Evolutionary conservation across 2,797 vertebrate species (phyloP), one percentile per base, ranked within the genome.

Genomic region (Mus caroli): DNA sequence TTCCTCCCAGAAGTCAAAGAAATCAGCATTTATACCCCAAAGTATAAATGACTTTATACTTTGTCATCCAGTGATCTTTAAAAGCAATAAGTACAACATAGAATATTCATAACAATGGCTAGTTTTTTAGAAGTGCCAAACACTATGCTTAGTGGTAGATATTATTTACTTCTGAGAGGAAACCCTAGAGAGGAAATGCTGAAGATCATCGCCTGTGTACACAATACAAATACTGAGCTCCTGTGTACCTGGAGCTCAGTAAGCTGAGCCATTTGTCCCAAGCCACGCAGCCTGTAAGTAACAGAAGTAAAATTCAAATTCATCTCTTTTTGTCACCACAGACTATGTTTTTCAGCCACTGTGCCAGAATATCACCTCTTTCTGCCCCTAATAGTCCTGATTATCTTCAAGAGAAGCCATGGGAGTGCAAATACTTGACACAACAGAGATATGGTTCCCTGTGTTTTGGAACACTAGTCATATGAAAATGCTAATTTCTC

Each of bases 401-500:
- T 92, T 83, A 95, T 94, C 62, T 92, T 96, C 85, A 90, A 79
- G 34, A 40, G 50, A 90, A 92, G 69, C 88, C 88, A 90, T 91
- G 71, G 28, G 91, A 73, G 54, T 46, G 19, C 64, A 95, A 95
- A 80, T 90, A 92, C 88, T 94, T 93, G 26, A 93, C 88, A 0
- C 54, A 94, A 75, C 20, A 93, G 60, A 91, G 64, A 67, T 40
- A 60, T 85, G 76, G 79, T 52, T 94, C 80, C 95, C 87, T 96
- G n/a, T 90, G 43, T 95, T 92, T 94, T 26, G 0, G 40, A 80
- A 11, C 79, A 77, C 26, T 50, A 71, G 17, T 92, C 80, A 84
- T 80, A 85, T 92, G 46, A 92, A 94, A 96, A 88, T 88, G 40
- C 11, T 80, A 94, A 95, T 94, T 95, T 93, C 37, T 93, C 43